Evolutionary conservation across 2,888 invertebrate species (phyloP).

Genomic region (Galerucella pusilla): DNA sequence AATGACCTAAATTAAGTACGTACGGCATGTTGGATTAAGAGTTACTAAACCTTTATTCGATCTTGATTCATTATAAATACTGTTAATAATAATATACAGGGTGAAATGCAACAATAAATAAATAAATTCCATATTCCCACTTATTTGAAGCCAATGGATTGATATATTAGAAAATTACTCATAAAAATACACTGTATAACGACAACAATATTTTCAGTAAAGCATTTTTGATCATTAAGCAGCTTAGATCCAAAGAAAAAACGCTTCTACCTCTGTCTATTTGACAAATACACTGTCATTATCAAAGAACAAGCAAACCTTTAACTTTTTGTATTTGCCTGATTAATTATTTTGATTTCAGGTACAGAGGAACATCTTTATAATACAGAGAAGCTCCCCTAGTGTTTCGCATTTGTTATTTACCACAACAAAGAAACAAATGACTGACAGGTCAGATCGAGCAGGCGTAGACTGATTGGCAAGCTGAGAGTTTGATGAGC

Average conservation of each 20-base stretch:
- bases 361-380: slow-evolving; percentile 49
- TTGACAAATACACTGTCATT: slow-evolving; percentile 32
- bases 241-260: not conserved
- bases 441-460: slow-evolving; percentile 54
- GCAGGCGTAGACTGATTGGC: slow-evolving; percentile 63
- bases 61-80: too few species aligned
- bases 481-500: slow-evolving; percentile 63
- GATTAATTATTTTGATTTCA: slow-evolving; percentile 48
- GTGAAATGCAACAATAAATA: too few species aligned
- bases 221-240: not conserved
- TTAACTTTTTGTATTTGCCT: slow-evolving; percentile 32
- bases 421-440: slow-evolving; percentile 54
- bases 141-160: too few species aligned
- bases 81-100: too few species aligned
- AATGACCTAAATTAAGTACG: slow-evolving; percentile 25
- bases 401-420: slow-evolving; percentile 54
- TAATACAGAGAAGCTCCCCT: slow-evolving; percentile 50
- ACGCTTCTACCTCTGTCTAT: slow-evolving; percentile 15
- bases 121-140: too few species aligned
- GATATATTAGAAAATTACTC: too few species aligned
- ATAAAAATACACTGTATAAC: not conserved
- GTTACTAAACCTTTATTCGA: too few species aligned
- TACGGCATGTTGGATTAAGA: too few species aligned
- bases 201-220: not conserved
- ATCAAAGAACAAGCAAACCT: slow-evolving; percentile 30